Conservation (phyloP, 1,140 invertebrate species). For the Nebria ingens region DNA sequence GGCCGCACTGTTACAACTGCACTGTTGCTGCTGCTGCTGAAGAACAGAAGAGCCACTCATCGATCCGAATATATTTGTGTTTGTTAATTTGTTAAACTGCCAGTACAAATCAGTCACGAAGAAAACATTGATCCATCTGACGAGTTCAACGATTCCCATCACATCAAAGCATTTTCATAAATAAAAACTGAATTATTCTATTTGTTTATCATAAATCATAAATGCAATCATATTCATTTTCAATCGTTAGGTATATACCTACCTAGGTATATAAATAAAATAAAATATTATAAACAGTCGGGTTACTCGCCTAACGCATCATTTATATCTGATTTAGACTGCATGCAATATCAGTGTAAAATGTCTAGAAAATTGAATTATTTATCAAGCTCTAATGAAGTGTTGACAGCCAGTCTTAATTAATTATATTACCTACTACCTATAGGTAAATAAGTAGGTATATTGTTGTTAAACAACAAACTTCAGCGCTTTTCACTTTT, state of each 20-base stretch:
- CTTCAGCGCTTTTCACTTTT: neutral
- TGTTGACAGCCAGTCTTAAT: neutral
- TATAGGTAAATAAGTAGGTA: too few species aligned
- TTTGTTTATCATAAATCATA: too few species aligned
- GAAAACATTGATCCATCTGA: neutral
- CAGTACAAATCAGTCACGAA: neutral
- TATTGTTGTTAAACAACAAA: neutral
- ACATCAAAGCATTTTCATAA: too few species aligned
- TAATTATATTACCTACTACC: too few species aligned
- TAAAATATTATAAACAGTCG: too few species aligned
- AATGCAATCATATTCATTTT: too few species aligned
- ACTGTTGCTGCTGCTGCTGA: too few species aligned
- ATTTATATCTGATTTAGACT: too few species aligned
- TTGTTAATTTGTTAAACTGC: slow-evolving; percentile 3
- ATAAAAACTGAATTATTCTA: too few species aligned
- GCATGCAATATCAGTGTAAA: neutral
- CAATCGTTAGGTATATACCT: too few species aligned
- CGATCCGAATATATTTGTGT: neutral
- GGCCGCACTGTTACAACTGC: neutral
- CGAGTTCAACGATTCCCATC: neutral
- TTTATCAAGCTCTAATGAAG: neutral
- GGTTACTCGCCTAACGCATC: too few species aligned
- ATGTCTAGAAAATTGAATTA: neutral
- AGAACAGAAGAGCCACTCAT: neutral
- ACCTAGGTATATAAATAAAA: too few species aligned